phyloP scores from a whole-genome alignment of 2,888 invertebrate species.

The Tryphoninae sp. region DNA sequence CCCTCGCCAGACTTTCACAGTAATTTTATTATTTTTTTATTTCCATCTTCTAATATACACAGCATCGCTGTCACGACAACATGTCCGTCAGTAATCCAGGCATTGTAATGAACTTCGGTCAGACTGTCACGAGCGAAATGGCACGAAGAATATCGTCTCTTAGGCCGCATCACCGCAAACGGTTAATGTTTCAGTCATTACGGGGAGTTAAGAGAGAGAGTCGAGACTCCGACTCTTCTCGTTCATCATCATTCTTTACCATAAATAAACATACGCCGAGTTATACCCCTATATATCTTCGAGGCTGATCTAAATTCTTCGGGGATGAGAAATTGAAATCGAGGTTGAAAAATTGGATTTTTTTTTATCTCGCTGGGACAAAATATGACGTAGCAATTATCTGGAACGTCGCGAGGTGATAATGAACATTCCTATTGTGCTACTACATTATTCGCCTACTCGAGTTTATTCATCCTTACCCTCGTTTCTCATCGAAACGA shows the following conservation, averaged over 20 bases:
- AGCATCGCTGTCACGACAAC: background rate
- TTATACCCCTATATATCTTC: constrained; percentile 15
- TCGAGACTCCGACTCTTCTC: background rate
- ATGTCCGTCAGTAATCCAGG: constrained; percentile 5
- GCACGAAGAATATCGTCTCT: constrained; percentile 8
- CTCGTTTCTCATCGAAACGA: background rate
- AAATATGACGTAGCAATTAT: background rate
- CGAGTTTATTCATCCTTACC: background rate
- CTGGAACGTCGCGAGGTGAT: background rate
- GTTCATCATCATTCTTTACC: constrained; percentile 24
- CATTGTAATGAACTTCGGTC: constrained; percentile 20
- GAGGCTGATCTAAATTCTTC: constrained; percentile 59
- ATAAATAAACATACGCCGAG: background rate
- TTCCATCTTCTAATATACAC: too few species aligned
- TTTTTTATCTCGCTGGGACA: background rate
- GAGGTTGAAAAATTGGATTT: constrained; percentile 18
- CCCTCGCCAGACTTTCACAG: background rate
- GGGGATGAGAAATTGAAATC: constrained; percentile 39
- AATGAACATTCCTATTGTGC: background rate
- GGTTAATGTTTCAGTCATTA: constrained; percentile 14
- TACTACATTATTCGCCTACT: background rate
- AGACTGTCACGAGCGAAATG: constrained; percentile 23
- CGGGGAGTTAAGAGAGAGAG: background rate
- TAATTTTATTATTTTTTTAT: background rate
- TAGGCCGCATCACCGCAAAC: constrained; percentile 18